Evolutionary conservation across 2,888 invertebrate genomes (phyloP), one percentile per base, ranked within the genome.

Genomic region (Idaea biselata): DNA sequence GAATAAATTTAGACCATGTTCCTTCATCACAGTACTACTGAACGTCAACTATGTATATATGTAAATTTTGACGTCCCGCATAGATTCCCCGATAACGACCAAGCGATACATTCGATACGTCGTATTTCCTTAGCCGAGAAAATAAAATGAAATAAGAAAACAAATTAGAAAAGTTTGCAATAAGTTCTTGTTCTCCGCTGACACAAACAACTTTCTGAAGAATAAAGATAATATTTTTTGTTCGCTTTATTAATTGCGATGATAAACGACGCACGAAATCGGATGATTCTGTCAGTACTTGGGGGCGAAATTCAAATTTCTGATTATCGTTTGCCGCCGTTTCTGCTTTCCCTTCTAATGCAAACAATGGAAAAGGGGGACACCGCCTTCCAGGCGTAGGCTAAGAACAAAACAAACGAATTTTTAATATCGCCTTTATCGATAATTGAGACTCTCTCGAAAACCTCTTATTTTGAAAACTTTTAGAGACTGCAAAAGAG

Each of bases 351-450:
- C 84, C 87, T 86, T 82, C 86, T 81, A 81, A 79, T 76, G 87
- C 89, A 92, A 91, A 92, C 92, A 91, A 91, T 89, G 83, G 87
- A 81, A 87, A 88, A 87, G 86, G 89, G 73, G 90, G 89, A 86
- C 86, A 86, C 86, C 84, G 84, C 82, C 85, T 85, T 82, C 81
- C 81, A 82, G 80, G 88, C 88, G 85, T 83, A 82, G 81, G 83
- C 87, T 82, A 88, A 88, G 91, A 89, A 91, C 91, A 92, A 92
- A 91, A 92, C 91, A 91, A 92, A 91, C 92, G 91, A 91, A 91
- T 91, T 92, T 92, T 91, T 92, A 91, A 92, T 92, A 91, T 91
- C 90, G 89, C 84, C 89, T 91, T 91, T 89, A 91, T 91, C 91
- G 91, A 92, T 91, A 91, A 92, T 91, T 92, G 92, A 91, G 91